A percentile compares a stretch with the other conserved stretches of the same genome.
Conservation (phyloP, 1,140 invertebrate genomes). For the Drosophila ogumai region DNA sequence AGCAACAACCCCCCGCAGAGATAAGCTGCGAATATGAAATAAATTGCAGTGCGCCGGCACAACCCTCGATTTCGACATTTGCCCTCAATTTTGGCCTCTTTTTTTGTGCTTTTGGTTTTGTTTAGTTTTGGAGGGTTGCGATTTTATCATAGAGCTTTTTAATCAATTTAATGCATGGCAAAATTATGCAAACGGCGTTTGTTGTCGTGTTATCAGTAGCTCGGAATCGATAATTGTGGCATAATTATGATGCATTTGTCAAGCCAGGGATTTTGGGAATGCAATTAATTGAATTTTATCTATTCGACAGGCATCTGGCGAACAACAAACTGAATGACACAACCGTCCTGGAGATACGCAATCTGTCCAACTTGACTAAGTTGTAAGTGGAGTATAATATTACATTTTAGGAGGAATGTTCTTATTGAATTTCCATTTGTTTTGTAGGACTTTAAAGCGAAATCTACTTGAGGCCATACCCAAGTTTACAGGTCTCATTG, state of each 20-base stretch:
- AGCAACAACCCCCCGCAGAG: conserved; percentile 31
- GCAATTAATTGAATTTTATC: conserved; percentile 27
- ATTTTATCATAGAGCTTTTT: conserved; percentile 66
- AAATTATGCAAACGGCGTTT: conserved; percentile 62
- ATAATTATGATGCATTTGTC: conserved; percentile 53
- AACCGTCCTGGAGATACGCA: conserved; percentile 85
- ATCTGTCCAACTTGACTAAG: conserved; percentile 84
- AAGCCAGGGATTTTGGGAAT: conserved; percentile 43
- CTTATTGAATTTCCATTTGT: background rate
- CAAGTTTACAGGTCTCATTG: conserved; percentile 59
- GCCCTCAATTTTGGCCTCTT: conserved; percentile 34
- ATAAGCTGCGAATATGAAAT: conserved; percentile 38
- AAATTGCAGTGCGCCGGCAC: conserved; percentile 45
- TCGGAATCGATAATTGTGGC: conserved; percentile 67
- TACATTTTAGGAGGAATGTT: no score
- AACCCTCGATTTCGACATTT: conserved; percentile 48
- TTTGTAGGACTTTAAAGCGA: conserved; percentile 69
- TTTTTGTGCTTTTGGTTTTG: background rate
- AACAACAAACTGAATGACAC: conserved; percentile 87
- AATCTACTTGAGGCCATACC: conserved; percentile 78
- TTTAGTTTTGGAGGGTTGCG: conserved; percentile 60
- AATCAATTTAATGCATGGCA: conserved; percentile 77
- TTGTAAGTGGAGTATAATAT: conserved; percentile 53
- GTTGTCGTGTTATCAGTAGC: conserved; percentile 44
- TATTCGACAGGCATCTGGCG: conserved; percentile 84